Evolutionary conservation across 1,140 invertebrate genomes (phyloP).

Genomic region (Cydia splendana): DNA sequence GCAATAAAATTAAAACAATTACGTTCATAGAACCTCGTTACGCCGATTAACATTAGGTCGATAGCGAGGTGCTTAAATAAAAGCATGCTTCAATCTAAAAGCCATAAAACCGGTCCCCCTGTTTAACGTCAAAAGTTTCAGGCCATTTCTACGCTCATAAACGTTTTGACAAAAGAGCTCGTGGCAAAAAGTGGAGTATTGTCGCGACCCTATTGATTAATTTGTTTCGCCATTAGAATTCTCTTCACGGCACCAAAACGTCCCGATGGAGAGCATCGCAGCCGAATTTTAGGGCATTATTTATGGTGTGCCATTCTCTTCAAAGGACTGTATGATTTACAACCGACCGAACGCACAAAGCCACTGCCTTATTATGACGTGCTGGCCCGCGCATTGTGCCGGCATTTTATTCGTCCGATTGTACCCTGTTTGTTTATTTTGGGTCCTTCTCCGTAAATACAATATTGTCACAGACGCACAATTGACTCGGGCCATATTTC

Average conservation of each 20-base stretch:
- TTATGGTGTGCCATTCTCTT: constrained; percentile 75
- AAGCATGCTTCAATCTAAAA: constrained; percentile 36
- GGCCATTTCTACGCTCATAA: constrained; percentile 41
- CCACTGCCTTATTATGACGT: constrained; percentile 76
- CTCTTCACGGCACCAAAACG: constrained; percentile 58
- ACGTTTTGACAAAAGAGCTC: constrained; percentile 40
- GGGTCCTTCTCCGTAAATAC: constrained; percentile 72
- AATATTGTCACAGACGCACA: constrained; percentile 66
- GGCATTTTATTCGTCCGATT: constrained; percentile 72
- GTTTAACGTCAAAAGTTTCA: constrained; percentile 37
- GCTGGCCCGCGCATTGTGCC: constrained; percentile 72
- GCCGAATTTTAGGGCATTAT: constrained; percentile 69
- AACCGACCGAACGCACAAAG: constrained; percentile 63
- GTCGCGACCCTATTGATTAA: constrained; percentile 65
- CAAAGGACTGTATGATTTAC: constrained; percentile 76
- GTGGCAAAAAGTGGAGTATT: constrained; percentile 52
- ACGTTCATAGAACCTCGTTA: constrained; percentile 35
- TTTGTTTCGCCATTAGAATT: constrained; percentile 67
- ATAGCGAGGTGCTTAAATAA: constrained; percentile 33
- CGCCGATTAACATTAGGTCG: constrained; percentile 28
- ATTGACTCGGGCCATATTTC: constrained; percentile 68
- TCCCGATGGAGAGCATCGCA: constrained; percentile 54
- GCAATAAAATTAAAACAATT: constrained; percentile 56
- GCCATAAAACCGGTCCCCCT: constrained; percentile 39
- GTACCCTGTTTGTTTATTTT: constrained; percentile 77